phyloP scores from a whole-genome alignment of 2,888 invertebrate genomes.

The Ypsolopha scabrella region DNA sequence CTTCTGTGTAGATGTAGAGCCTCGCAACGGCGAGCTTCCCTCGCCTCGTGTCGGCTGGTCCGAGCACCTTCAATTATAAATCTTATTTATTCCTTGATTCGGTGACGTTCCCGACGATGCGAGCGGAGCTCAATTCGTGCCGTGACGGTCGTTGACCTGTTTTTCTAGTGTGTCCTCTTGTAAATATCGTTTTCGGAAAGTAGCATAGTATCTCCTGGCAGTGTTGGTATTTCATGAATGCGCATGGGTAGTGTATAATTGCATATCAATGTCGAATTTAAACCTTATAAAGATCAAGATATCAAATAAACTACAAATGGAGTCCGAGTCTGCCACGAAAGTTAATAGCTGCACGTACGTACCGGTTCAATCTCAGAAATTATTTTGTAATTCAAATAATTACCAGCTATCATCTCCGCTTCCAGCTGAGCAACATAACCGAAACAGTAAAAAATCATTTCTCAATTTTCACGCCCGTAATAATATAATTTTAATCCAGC shows the following conservation, averaged over 20 bases:
- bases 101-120: constrained; percentile 17
- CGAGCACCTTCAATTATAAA: constrained; percentile 2
- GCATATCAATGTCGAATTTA: not conserved
- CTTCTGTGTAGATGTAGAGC: constrained; percentile 31
- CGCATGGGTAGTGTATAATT: not conserved
- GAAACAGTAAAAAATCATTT: constrained; percentile 31
- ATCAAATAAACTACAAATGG: constrained; percentile 19
- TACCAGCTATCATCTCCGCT: constrained; percentile 25
- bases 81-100: constrained; percentile 10
- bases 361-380: constrained; percentile 38
- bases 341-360: constrained; percentile 37
- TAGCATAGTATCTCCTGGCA: constrained; percentile 36
- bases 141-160: constrained; percentile 62
- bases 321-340: constrained; percentile 28
- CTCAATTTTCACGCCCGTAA: constrained; percentile 28
- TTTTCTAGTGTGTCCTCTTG: constrained; percentile 65
- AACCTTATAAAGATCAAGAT: not conserved
- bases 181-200: constrained; percentile 49
- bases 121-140: constrained; percentile 54
- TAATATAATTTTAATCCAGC: constrained; percentile 28
- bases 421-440: constrained; percentile 28
- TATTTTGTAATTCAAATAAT: constrained; percentile 46
- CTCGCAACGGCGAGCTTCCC: constrained; percentile 55
- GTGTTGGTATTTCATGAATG: constrained; percentile 36
- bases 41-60: constrained; percentile 21